Evolutionary conservation across 2,797 vertebrate genomes (phyloP).

Genomic region (Gastrophryne carolinensis): DNA sequence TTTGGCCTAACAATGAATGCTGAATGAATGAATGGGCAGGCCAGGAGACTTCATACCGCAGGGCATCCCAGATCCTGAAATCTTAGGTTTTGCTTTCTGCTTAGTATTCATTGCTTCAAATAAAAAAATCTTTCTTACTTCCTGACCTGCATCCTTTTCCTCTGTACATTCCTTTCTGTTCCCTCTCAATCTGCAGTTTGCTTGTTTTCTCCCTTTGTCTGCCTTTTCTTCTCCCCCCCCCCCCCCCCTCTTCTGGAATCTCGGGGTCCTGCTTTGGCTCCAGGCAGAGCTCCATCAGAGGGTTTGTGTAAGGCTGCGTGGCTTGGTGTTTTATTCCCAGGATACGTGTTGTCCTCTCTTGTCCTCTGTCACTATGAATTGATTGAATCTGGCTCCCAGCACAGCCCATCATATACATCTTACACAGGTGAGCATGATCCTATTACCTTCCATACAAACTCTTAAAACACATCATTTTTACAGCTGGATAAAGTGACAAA

Average conservation of each 20-base stretch:
- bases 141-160: too few relatives aligned
- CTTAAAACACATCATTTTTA: slow-evolving; percentile 47
- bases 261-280: neutral
- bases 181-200: too few relatives aligned
- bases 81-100: too few relatives aligned
- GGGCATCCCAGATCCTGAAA: too few relatives aligned
- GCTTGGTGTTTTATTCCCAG: neutral
- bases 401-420: slow-evolving; percentile 16
- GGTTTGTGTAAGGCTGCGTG: neutral
- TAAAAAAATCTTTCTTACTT: too few relatives aligned
- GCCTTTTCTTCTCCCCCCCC: neutral
- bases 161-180: neutral
- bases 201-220: too few relatives aligned
- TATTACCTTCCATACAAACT: slow-evolving; percentile 30
- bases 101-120: too few relatives aligned
- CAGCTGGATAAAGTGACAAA: slow-evolving; percentile 3
- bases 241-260: too few relatives aligned
- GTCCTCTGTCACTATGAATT: slow-evolving; percentile 36
- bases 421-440: slow-evolving; percentile 2
- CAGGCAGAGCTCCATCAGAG: neutral
- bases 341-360: slow-evolving; percentile 5
- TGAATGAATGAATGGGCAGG: too few relatives aligned
- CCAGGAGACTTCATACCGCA: too few relatives aligned
- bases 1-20: too few relatives aligned
- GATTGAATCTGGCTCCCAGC: neutral